Base-by-base conservation (phyloP, 2,888 invertebrate species). In the Epistrophe grossulariae region DNA sequence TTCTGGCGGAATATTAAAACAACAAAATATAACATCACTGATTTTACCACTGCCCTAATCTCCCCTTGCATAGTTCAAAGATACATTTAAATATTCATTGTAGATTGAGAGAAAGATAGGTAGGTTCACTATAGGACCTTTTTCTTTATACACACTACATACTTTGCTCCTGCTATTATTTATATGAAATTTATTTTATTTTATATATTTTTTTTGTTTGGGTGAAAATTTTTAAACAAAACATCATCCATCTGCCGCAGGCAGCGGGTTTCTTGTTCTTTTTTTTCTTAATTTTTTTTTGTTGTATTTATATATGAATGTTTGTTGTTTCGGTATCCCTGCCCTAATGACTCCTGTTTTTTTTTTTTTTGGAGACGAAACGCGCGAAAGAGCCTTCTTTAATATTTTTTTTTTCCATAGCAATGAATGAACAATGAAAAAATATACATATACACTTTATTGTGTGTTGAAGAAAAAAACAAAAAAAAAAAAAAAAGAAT, bases 21-120 rank as follows among this genome's bases (percentile, higher is more conserved):
- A 59, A 35, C 10, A 28, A 28, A 10, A 4, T 70, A 70, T 70
- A 70, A 70, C 70, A 70, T 55, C 64, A 15, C 43, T 77, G 31
- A 8, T 59, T 24, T 50, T 9, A 50, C 78, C 64, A 15, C 66
- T 38, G 50, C 45, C 38, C 60, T 48, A 59, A 62, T 40, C 40
- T 62, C 55, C 9, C 60, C 31, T 66, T 38, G 52, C 28, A 17
- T 43, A 71, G 66, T 72, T 82, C 87, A 87, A 83, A 87, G 83
- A 82, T 83, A 83, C 87, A 83, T 79, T 87, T 87, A 87, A 83
- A 87, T 87, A 87, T 87, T 87, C 79, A 82, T 79, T 73, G 78
- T 78, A 55, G 85, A 85, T 83, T 68, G 62, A 79, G 55, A 64
- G 35, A 81, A 24, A 76, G 78, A 73, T 62, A 70, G 70, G 50